These are phyloP conservation scores for Agriopis aurantiaria DNA, from an alignment of 2,888 invertebrate genomes.

Conservation along the genomic window DNA sequence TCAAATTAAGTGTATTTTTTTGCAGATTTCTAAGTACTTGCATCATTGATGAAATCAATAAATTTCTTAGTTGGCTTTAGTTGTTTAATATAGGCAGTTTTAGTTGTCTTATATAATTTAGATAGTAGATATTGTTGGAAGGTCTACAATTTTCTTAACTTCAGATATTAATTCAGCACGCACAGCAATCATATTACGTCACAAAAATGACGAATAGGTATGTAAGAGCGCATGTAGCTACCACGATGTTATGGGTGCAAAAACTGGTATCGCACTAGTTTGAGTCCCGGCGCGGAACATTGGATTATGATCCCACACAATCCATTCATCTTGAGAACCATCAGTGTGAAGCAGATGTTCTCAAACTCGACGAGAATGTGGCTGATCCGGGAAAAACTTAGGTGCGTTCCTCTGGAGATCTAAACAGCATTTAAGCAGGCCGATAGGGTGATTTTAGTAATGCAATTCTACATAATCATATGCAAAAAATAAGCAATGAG, in stretches of 20 bases:
- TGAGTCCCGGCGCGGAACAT: conserved; percentile 53
- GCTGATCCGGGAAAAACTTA: too few species aligned
- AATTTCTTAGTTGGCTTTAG: too few species aligned
- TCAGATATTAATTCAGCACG: conserved; percentile 51
- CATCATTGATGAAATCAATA: too few species aligned
- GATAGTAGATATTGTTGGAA: conserved; percentile 16
- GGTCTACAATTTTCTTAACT: conserved; percentile 45
- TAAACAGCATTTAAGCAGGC: neutral
- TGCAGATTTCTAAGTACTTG: too few species aligned
- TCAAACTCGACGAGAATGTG: conserved; percentile 50
- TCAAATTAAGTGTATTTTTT: too few species aligned
- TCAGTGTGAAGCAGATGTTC: conserved; percentile 72
- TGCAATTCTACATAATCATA: neutral
- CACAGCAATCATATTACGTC: conserved; percentile 77
- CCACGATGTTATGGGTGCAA: conserved; percentile 61
- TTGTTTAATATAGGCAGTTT: too few species aligned
- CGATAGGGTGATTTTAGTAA: too few species aligned
- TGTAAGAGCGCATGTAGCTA: conserved; percentile 71
- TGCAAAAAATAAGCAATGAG: too few species aligned
- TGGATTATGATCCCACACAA: conserved; percentile 76
- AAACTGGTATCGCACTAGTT: conserved; percentile 60
- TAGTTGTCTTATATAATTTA: too few species aligned
- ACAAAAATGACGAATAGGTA: conserved; percentile 78
- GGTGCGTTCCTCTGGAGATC: neutral
- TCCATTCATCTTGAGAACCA: conserved; percentile 64